phyloP scores from a whole-genome alignment of 2,888 invertebrate species.

The Calliopum simillimum region DNA sequence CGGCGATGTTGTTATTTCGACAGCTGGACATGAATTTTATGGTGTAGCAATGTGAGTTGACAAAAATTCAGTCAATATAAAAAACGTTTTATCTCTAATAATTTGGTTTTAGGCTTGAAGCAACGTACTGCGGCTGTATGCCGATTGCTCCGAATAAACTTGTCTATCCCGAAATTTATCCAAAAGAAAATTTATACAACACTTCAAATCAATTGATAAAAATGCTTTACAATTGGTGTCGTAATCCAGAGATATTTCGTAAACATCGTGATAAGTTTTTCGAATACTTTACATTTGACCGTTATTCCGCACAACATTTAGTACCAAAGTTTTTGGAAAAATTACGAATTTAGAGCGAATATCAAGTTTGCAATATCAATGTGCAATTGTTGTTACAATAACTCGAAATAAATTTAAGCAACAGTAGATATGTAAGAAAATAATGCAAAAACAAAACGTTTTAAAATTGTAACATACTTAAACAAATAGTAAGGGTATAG shows the following conservation, averaged over 20 bases:
- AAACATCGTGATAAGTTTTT: conserved; percentile 62
- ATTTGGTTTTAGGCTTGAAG: conserved; percentile 72
- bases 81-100: conserved; percentile 16
- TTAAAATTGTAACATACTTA: not conserved
- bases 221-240: conserved; percentile 70
- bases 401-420: conserved; percentile 2
- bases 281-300: conserved; percentile 65
- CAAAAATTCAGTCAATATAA: conserved; percentile 12
- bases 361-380: not conserved
- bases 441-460: not conserved
- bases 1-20: conserved; percentile 78
- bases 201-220: conserved; percentile 71
- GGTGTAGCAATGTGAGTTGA: conserved; percentile 77
- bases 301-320: conserved; percentile 65
- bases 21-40: conserved; percentile 81
- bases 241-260: conserved; percentile 67
- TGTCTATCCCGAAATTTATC: conserved; percentile 81
- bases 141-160: conserved; percentile 77
- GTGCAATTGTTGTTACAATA: conserved; percentile 32
- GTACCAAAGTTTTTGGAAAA: conserved; percentile 66
- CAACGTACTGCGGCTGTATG: conserved; percentile 76
- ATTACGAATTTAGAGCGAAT: conserved; percentile 54
- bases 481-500: not conserved
- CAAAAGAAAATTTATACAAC: conserved; percentile 72
- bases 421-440: not conserved